A percentile compares a stretch with the other conserved stretches of the same genome.
Evolutionary conservation across 2,113 vertebrate genomes (phyloP).

Genomic region (zebrafish (Danio rerio)): GRCz12tu NC_133177.1:37393501-37394000

Average conservation of each 20-base stretch:
- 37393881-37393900: not conserved
- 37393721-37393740: slow-evolving; percentile 10
- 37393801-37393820: not conserved
- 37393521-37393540: not conserved
- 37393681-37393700: not conserved
- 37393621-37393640: not conserved
- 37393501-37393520: slow-evolving; percentile 52
- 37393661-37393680: slow-evolving; percentile 1
- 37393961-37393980: slow-evolving; percentile 11
- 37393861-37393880: not conserved
- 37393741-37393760: not conserved
- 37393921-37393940: not conserved
- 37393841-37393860: not conserved
- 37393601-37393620: not conserved
- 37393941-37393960: not conserved
- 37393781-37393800: not conserved
- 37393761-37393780: not conserved
- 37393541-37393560: slow-evolving; percentile 42
- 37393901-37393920: not conserved
- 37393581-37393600: slow-evolving; percentile 18
- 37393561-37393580: slow-evolving; percentile 35
- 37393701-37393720: not conserved
- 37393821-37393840: slow-evolving; percentile 3
- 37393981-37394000: slow-evolving; percentile 10
- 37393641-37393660: not conserved